A percentile compares a stretch with the other conserved stretches of the same genome.
These are phyloP conservation scores for Eleginops maclovinus DNA, from an alignment of 2,113 vertebrate genomes.

Conservation along the genomic window DNA sequence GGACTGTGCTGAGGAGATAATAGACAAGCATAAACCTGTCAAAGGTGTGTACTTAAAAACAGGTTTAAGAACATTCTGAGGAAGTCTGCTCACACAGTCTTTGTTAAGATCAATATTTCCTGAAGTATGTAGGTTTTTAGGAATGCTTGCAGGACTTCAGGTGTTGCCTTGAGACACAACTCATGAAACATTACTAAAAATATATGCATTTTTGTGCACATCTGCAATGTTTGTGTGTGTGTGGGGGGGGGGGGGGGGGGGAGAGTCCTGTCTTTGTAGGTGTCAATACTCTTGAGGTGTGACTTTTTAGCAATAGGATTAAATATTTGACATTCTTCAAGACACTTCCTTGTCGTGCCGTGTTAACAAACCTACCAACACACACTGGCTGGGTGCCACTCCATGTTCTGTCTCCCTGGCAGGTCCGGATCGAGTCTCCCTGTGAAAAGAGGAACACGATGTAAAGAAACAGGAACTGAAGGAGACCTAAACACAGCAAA, in stretches of 20 bases:
- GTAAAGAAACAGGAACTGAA: background rate
- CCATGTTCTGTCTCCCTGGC: constrained; percentile 89
- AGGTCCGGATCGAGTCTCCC: constrained; percentile 88
- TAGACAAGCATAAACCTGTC: background rate
- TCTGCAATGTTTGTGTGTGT: background rate
- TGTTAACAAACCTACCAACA: constrained; percentile 85
- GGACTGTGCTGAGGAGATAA: constrained; percentile 73
- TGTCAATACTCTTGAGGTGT: background rate
- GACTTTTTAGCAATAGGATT: background rate
- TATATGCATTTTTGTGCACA: background rate
- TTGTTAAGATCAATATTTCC: too few relatives aligned
- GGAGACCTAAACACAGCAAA: constrained; percentile 1
- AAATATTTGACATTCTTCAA: background rate
- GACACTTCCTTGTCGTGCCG: background rate
- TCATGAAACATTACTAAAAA: background rate
- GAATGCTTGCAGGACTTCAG: too few relatives aligned
- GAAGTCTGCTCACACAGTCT: too few relatives aligned
- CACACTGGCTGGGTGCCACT: constrained; percentile 88
- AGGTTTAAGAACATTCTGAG: background rate
- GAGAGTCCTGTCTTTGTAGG: background rate
- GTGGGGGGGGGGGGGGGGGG: too few relatives aligned
- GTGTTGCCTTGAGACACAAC: too few relatives aligned
- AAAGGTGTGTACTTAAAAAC: background rate
- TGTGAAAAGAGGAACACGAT: constrained; percentile 61
- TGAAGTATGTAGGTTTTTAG: too few relatives aligned